phyloP scores from a whole-genome alignment of 2,113 vertebrate genomes.

The Heterotilapia buettikoferi region DNA sequence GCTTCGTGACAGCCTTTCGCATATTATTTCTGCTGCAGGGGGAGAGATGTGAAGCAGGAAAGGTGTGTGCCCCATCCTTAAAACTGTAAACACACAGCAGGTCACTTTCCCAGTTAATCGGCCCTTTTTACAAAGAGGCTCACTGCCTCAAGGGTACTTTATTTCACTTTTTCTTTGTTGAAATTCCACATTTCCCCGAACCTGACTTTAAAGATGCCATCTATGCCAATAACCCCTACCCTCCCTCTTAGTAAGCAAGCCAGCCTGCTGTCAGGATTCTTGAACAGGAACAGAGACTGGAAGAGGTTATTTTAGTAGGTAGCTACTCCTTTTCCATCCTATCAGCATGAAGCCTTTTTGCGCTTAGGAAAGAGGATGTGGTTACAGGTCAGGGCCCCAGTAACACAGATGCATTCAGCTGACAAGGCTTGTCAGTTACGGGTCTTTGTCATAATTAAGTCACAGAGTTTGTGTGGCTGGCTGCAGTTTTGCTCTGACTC shows the following conservation, averaged over 20 bases:
- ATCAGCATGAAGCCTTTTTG: slow-evolving; percentile 44
- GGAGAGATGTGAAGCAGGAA: background rate
- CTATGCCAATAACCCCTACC: background rate
- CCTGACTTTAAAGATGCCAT: background rate
- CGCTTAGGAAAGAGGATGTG: slow-evolving; percentile 69
- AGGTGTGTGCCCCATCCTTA: background rate
- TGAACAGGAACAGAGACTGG: slow-evolving; percentile 62
- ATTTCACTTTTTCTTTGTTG: background rate
- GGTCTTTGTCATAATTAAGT: slow-evolving; percentile 44
- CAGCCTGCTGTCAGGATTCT: slow-evolving; percentile 14
- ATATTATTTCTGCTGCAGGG: background rate
- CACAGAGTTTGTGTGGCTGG: background rate
- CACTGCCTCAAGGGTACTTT: background rate
- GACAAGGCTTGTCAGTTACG: slow-evolving; percentile 46
- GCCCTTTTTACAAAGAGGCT: background rate
- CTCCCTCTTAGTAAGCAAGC: background rate
- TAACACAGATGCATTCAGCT: slow-evolving; percentile 22
- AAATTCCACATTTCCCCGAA: background rate
- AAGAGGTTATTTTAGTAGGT: slow-evolving; percentile 61
- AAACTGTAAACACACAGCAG: background rate
- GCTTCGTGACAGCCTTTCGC: background rate
- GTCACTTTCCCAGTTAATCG: background rate
- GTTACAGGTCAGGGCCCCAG: slow-evolving; percentile 55
- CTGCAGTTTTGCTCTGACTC: slow-evolving; percentile 43
- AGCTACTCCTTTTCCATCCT: slow-evolving; percentile 57